Evolutionary conservation across 2,113 vertebrate genomes (phyloP).

Genomic region (Chlamydotis undulata): DNA sequence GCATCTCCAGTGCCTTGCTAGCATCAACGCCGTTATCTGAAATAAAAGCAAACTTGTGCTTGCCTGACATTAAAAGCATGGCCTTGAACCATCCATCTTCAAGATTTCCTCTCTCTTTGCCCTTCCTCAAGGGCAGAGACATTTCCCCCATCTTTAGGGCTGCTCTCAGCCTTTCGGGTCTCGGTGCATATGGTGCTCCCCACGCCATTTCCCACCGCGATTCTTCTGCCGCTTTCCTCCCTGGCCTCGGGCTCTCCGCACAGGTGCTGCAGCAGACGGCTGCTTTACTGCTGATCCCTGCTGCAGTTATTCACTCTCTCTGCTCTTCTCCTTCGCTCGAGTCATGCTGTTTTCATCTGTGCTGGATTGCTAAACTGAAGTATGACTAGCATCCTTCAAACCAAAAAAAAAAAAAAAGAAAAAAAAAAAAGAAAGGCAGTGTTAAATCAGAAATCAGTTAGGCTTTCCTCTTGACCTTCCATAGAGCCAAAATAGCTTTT

Average conservation of each 20-base stretch:
- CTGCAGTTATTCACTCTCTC: neutral
- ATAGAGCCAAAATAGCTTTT: neutral
- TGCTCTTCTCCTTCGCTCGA: neutral
- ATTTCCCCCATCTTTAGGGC: neutral
- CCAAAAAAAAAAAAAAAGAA: neutral
- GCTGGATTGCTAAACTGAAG: neutral
- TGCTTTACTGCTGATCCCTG: constrained; percentile 1
- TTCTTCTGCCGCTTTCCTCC: neutral
- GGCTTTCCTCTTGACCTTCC: neutral
- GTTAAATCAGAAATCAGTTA: neutral
- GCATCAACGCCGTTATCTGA: neutral
- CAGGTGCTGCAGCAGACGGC: constrained; percentile 60
- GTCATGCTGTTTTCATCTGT: neutral
- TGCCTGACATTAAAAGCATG: neutral
- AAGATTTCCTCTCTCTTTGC: neutral
- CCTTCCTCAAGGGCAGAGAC: constrained; percentile 36
- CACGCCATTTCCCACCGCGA: neutral
- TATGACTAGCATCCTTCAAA: neutral
- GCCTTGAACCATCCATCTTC: neutral
- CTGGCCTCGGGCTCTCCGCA: constrained; percentile 19
- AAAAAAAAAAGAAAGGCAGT: neutral
- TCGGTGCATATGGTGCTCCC: constrained; percentile 36
- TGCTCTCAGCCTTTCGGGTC: neutral
- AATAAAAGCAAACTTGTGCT: neutral
- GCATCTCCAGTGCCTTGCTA: neutral